Evolutionary conservation across 30 jellyfish, hydroid and myxozoan genomes (phyloP).

Genomic region (Chironex yamaguchii): DNA sequence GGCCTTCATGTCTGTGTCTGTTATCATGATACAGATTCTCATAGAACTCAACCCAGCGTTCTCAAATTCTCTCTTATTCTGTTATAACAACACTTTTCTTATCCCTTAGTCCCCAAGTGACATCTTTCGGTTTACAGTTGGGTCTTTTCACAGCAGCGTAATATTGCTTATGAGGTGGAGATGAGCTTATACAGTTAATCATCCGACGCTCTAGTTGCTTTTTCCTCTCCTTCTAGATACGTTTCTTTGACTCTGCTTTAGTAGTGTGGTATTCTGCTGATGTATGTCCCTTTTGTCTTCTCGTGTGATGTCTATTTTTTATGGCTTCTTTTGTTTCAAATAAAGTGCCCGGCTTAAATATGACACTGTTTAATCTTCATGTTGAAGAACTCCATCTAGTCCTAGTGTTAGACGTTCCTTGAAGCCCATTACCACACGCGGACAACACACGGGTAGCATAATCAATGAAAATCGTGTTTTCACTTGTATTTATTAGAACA

Average conservation of each 20-base stretch:
- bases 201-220: neutral
- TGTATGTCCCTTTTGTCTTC: neutral
- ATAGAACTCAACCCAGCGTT: slow-evolving; percentile 28
- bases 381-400: too few relatives aligned
- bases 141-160: slow-evolving; percentile 4
- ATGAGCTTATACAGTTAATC: neutral
- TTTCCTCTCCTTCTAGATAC: neutral
- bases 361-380: too few relatives aligned
- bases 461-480: too few relatives aligned
- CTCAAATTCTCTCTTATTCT: neutral
- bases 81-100: neutral
- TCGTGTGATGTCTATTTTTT: neutral
- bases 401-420: too few relatives aligned
- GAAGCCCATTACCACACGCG: too few relatives aligned
- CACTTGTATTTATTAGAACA: too few relatives aligned
- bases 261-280: neutral
- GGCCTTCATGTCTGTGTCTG: neutral
- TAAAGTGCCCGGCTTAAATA: too few relatives aligned
- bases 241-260: slow-evolving; percentile 9
- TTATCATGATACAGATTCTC: neutral
- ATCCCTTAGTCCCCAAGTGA: slow-evolving; percentile 19
- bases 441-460: too few relatives aligned
- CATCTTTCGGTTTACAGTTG: neutral
- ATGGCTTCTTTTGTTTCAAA: slow-evolving; percentile 6
- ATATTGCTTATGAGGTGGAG: slow-evolving; percentile 18